Evolutionary conservation across 2,797 vertebrate genomes (phyloP).

Genomic region (Gymnoscopelus braueri): DNA sequence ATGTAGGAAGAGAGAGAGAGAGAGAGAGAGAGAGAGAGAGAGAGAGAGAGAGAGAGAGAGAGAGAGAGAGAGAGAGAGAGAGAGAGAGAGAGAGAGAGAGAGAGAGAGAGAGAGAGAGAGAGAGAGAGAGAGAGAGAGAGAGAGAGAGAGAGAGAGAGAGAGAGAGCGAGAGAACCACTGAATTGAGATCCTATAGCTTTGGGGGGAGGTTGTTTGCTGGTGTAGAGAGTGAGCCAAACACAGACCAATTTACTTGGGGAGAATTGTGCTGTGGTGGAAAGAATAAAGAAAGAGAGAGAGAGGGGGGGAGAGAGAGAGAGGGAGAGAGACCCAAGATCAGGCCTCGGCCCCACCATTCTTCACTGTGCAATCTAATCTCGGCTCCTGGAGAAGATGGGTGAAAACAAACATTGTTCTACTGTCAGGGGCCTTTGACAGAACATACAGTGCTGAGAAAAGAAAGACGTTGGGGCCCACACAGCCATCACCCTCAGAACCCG

Average conservation of each 20-base stretch:
- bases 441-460: slow-evolving; percentile 48
- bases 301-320: not conserved
- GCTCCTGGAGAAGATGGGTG: slow-evolving; percentile 64
- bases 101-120: slow-evolving; percentile 32
- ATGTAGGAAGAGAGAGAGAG: slow-evolving; percentile 52
- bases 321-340: slow-evolving; percentile 52
- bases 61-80: no score
- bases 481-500: slow-evolving; percentile 3
- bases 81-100: slow-evolving; percentile 15
- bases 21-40: no score
- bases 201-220: slow-evolving; percentile 70
- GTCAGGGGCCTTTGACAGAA: slow-evolving; percentile 60
- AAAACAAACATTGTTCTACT: slow-evolving; percentile 74
- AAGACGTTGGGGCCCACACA: slow-evolving; percentile 53
- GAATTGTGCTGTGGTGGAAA: slow-evolving; percentile 67
- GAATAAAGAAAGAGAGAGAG: not conserved
- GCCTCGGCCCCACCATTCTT: slow-evolving; percentile 66
- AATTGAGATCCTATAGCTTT: slow-evolving; percentile 72
- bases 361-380: slow-evolving; percentile 78
- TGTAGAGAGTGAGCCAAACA: slow-evolving; percentile 70
- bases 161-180: slow-evolving; percentile 26
- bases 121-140: no score
- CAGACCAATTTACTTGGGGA: slow-evolving; percentile 78
- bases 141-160: no score
- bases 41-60: no score